phyloP scores from a whole-genome alignment of 2,797 vertebrate species.

The Lates japonicus region DNA sequence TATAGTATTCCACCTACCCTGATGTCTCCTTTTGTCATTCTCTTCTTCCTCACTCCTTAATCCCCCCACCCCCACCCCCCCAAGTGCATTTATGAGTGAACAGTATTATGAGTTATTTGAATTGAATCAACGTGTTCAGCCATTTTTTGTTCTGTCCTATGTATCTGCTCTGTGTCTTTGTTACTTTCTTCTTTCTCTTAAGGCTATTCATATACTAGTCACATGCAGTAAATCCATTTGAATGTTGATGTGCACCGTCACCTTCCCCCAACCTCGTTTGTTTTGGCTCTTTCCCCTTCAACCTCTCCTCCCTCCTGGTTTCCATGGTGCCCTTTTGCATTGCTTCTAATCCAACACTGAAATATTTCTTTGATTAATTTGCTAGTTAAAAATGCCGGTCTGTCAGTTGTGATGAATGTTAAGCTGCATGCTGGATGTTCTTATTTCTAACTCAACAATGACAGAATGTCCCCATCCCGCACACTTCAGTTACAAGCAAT shows the following conservation, averaged over 20 bases:
- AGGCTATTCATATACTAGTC: slow-evolving; percentile 66
- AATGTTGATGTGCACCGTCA: slow-evolving; percentile 71
- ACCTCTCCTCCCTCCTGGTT: slow-evolving; percentile 49
- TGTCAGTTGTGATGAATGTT: slow-evolving; percentile 93
- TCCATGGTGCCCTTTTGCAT: slow-evolving; percentile 89
- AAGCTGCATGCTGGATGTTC: slow-evolving; percentile 95
- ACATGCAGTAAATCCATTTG: slow-evolving; percentile 66
- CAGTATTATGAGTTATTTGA: slow-evolving; percentile 64
- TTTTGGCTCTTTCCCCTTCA: slow-evolving; percentile 40
- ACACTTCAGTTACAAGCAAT: slow-evolving; percentile 93
- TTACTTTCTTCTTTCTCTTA: slow-evolving; percentile 66
- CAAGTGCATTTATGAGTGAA: slow-evolving; percentile 71
- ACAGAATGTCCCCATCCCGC: slow-evolving; percentile 92
- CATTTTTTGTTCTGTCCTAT: slow-evolving; percentile 68
- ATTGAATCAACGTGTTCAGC: slow-evolving; percentile 57
- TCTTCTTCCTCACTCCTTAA: slow-evolving; percentile 84
- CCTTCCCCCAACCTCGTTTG: slow-evolving; percentile 53
- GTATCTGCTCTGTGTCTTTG: slow-evolving; percentile 71
- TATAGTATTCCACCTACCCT: slow-evolving; percentile 99
- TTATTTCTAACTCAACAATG: slow-evolving; percentile 90
- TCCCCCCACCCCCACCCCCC: too few species aligned
- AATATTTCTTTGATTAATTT: slow-evolving; percentile 88
- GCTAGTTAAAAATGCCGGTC: slow-evolving; percentile 88
- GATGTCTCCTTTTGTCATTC: slow-evolving; percentile 96
- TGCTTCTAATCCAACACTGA: slow-evolving; percentile 90